Conservation (phyloP, 2,888 invertebrate species). For the Steinernema scapterisci region DNA sequence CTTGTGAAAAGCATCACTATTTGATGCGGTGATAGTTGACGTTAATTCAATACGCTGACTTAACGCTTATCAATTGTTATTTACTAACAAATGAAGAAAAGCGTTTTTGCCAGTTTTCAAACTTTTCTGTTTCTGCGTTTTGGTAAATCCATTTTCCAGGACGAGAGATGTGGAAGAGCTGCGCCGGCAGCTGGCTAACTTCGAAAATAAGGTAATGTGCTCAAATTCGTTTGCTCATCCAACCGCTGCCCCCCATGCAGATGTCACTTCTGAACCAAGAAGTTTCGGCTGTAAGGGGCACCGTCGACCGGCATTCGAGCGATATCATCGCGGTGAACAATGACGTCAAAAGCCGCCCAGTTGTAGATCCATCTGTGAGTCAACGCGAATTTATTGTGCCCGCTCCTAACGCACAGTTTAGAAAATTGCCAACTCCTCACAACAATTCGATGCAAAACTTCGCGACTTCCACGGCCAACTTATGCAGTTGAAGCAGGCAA, state of each 20-base stretch:
- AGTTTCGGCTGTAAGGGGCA: conserved; percentile 49
- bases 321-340: conserved; percentile 47
- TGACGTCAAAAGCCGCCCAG: conserved; percentile 53
- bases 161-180: conserved; percentile 55
- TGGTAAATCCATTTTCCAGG: conserved; percentile 39
- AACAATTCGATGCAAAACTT: conserved; percentile 57
- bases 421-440: conserved; percentile 56
- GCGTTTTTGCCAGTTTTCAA: not conserved
- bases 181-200: conserved; percentile 46
- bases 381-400: not conserved
- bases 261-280: conserved; percentile 42
- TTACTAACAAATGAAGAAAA: too few relatives aligned
- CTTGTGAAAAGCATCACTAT: too few relatives aligned
- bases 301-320: conserved; percentile 48
- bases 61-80: too few relatives aligned
- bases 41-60: too few relatives aligned
- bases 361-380: conserved; percentile 56
- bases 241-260: conserved; percentile 13
- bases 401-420: conserved; percentile 34
- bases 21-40: too few relatives aligned
- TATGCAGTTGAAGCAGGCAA: conserved; percentile 53
- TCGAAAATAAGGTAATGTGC: conserved; percentile 50
- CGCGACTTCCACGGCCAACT: conserved; percentile 63
- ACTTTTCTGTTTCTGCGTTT: too few relatives aligned
- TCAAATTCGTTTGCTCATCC: not conserved